Evolutionary conservation across 2,888 invertebrate genomes (phyloP).

Genomic region (Venustoraphidia nigricollis): DNA sequence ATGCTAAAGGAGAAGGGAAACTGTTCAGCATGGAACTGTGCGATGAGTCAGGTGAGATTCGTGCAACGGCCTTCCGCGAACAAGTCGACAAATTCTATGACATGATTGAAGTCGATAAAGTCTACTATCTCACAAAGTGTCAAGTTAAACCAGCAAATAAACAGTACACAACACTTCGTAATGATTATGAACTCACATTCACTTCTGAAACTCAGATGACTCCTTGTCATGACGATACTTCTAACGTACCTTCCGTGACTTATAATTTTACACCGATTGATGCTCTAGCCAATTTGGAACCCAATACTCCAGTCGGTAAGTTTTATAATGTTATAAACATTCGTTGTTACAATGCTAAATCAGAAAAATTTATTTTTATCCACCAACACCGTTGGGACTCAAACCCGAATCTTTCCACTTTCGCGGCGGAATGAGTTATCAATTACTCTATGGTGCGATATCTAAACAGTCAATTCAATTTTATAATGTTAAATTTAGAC

Average conservation of each 20-base stretch:
- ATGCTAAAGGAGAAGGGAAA: slow-evolving; percentile 85
- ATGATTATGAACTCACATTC: slow-evolving; percentile 94
- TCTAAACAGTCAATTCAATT: too few relatives aligned
- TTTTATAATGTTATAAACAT: too few relatives aligned
- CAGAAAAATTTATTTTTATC: too few relatives aligned
- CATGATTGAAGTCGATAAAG: slow-evolving; percentile 72
- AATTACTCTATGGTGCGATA: too few relatives aligned
- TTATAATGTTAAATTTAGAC: not conserved
- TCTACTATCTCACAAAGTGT: slow-evolving; percentile 78
- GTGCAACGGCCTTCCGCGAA: slow-evolving; percentile 80
- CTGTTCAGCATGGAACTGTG: slow-evolving; percentile 84
- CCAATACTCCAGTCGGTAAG: slow-evolving; percentile 59
- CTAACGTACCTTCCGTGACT: slow-evolving; percentile 49
- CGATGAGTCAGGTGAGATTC: slow-evolving; percentile 88
- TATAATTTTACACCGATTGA: slow-evolving; percentile 18
- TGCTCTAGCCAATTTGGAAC: slow-evolving; percentile 47
- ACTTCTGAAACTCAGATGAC: slow-evolving; percentile 48
- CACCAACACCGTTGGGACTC: too few relatives aligned
- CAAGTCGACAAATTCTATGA: slow-evolving; percentile 80
- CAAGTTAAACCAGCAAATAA: slow-evolving; percentile 89
- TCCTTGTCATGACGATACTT: slow-evolving; percentile 34
- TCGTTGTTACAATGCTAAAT: too few relatives aligned
- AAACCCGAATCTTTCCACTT: too few relatives aligned
- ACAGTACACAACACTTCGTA: slow-evolving; percentile 64
- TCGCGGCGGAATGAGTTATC: too few relatives aligned